Evolutionary conservation across 2,797 vertebrate species (phyloP).

Genomic region (Erpetoichthys calabaricus): DNA sequence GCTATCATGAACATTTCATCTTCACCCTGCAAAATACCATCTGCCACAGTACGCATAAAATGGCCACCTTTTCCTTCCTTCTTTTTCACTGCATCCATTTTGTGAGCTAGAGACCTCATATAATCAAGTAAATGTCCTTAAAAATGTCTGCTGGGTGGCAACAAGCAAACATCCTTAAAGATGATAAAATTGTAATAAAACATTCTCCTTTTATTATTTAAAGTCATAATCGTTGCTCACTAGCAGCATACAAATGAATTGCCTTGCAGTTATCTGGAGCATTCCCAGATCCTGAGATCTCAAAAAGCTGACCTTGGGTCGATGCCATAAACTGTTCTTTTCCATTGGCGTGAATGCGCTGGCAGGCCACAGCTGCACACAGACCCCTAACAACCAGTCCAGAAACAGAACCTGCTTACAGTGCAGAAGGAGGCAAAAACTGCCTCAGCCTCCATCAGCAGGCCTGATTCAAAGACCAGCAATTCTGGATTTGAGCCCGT

Average conservation of each 20-base stretch:
- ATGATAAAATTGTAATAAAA: constrained; percentile 17
- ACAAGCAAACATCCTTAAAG: constrained; percentile 27
- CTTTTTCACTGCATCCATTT: constrained; percentile 42
- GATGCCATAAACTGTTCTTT: constrained; percentile 51
- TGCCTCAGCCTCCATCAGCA: background rate
- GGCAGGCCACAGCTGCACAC: constrained; percentile 35
- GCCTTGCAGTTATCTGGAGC: constrained; percentile 42
- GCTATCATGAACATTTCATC: no score
- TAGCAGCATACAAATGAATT: constrained; percentile 43
- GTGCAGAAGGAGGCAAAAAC: constrained; percentile 10
- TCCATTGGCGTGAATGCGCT: constrained; percentile 38
- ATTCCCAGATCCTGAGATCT: constrained; percentile 41
- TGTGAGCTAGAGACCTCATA: constrained; percentile 33
- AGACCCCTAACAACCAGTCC: constrained; percentile 22
- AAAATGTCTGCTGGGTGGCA: constrained; percentile 22
- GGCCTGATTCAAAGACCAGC: constrained; percentile 8
- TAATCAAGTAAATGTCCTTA: constrained; percentile 3
- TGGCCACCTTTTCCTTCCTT: constrained; percentile 40
- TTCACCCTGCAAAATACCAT: no score
- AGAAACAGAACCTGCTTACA: constrained; percentile 24
- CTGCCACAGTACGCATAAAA: constrained; percentile 27
- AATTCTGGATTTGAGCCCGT: constrained; percentile 28
- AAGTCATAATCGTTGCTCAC: constrained; percentile 42
- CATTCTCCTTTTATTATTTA: constrained; percentile 37
- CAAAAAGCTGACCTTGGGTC: constrained; percentile 49